A percentile compares a stretch with the other conserved stretches of the same genome.
Conservation (phyloP, 2,888 invertebrate genomes). For the Platycheirus rosarum region DNA sequence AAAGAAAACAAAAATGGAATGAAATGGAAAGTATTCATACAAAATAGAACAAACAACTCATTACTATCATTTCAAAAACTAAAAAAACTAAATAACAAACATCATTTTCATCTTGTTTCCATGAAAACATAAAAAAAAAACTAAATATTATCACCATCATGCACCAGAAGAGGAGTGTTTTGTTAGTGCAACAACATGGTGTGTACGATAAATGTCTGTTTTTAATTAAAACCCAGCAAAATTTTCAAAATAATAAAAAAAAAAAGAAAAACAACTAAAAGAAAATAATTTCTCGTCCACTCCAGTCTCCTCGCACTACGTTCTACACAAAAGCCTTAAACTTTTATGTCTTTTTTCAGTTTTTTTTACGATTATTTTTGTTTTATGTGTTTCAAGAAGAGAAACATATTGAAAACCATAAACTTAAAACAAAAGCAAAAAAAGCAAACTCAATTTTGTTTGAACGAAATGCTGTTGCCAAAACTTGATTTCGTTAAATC, state of each 20-base stretch:
- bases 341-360: slow-evolving; percentile 58
- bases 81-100: slow-evolving; percentile 28
- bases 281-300: slow-evolving; percentile 27
- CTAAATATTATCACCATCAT: slow-evolving; percentile 11
- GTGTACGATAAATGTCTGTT: slow-evolving; percentile 42
- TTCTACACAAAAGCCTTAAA: slow-evolving; percentile 58
- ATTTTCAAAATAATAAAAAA: slow-evolving; percentile 29
- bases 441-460: slow-evolving; percentile 49
- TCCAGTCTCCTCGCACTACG: neutral
- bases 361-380: slow-evolving; percentile 50
- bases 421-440: slow-evolving; percentile 38
- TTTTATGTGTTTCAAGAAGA: slow-evolving; percentile 61
- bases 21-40: slow-evolving; percentile 31
- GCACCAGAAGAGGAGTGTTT: slow-evolving; percentile 17
- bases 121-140: slow-evolving; percentile 11
- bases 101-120: slow-evolving; percentile 32
- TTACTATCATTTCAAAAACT: slow-evolving; percentile 22
- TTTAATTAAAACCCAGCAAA: slow-evolving; percentile 67
- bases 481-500: slow-evolving; percentile 5
- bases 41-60: slow-evolving; percentile 33
- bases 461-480: slow-evolving; percentile 16
- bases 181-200: slow-evolving; percentile 39
- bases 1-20: slow-evolving; percentile 4
- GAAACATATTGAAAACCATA: slow-evolving; percentile 60
- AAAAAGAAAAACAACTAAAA: slow-evolving; percentile 5